A percentile compares a stretch with the other conserved stretches of the same genome.
phyloP scores from a whole-genome alignment of 1,140 invertebrate species.

The Cyclargus thomasi region DNA sequence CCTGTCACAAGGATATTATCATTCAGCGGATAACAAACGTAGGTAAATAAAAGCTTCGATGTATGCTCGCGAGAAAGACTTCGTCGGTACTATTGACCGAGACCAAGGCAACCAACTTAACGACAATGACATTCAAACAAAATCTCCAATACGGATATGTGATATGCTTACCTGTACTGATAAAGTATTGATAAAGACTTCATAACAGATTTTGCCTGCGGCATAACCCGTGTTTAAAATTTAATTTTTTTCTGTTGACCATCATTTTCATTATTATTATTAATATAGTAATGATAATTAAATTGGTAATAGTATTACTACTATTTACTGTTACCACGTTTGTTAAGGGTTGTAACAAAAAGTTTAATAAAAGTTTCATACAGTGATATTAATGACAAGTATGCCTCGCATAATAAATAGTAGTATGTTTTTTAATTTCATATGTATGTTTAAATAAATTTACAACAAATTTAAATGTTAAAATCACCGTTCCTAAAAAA shows the following conservation, averaged over 20 bases:
- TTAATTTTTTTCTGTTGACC: too few relatives aligned
- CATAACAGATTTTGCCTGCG: neutral
- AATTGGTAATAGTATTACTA: too few relatives aligned
- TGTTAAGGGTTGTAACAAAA: too few relatives aligned
- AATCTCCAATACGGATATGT: constrained; percentile 47
- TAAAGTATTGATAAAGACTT: constrained; percentile 20
- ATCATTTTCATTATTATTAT: too few relatives aligned
- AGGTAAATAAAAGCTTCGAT: neutral
- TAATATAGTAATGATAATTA: too few relatives aligned
- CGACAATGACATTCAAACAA: constrained; percentile 46
- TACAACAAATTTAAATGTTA: neutral
- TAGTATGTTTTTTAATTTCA: too few relatives aligned
- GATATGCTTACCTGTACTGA: constrained; percentile 28
- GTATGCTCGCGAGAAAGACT: constrained; percentile 38
- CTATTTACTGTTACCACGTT: too few relatives aligned
- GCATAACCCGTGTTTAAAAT: neutral
- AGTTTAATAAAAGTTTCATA: too few relatives aligned
- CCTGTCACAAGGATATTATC: neutral
- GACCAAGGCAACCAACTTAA: constrained; percentile 46
- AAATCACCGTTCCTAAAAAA: neutral
- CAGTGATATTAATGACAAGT: too few relatives aligned
- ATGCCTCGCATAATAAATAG: too few relatives aligned
- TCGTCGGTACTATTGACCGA: constrained; percentile 41
- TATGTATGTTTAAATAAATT: too few relatives aligned
- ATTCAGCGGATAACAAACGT: neutral